Evolutionary conservation across 2,797 vertebrate species (phyloP).

Genomic region (Eleutherodactylus coqui): DNA sequence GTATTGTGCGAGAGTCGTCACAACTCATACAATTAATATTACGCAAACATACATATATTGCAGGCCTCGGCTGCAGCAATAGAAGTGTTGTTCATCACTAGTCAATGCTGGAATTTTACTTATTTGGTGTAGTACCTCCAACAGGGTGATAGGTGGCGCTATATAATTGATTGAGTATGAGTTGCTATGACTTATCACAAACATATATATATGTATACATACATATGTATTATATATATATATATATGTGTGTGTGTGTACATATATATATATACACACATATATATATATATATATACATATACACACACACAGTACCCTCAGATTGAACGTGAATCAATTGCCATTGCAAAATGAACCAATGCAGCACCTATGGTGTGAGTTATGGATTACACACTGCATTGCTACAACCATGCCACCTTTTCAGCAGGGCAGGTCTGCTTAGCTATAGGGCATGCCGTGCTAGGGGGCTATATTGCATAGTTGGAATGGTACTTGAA

Average conservation of each 20-base stretch:
- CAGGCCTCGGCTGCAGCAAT: neutral
- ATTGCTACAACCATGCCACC: too few relatives aligned
- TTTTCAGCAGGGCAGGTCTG: neutral
- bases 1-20: slow-evolving; percentile 6
- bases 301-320: too few relatives aligned
- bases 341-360: too few relatives aligned
- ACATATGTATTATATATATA: too few relatives aligned
- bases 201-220: too few relatives aligned
- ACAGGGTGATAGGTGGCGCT: neutral
- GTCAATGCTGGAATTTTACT: neutral
- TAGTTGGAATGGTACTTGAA: neutral
- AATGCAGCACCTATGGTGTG: too few relatives aligned
- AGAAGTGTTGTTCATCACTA: neutral
- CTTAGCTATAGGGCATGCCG: neutral
- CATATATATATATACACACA: too few relatives aligned
- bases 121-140: neutral
- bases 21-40: neutral
- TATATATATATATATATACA: too few relatives aligned
- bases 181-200: neutral
- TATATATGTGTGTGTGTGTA: too few relatives aligned
- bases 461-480: neutral
- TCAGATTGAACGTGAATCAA: too few relatives aligned
- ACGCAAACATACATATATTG: slow-evolving; percentile 31
- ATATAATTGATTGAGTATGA: neutral
- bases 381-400: neutral